phyloP scores from a whole-genome alignment of 2,888 invertebrate species.

The Drosophila acutilabella region DNA sequence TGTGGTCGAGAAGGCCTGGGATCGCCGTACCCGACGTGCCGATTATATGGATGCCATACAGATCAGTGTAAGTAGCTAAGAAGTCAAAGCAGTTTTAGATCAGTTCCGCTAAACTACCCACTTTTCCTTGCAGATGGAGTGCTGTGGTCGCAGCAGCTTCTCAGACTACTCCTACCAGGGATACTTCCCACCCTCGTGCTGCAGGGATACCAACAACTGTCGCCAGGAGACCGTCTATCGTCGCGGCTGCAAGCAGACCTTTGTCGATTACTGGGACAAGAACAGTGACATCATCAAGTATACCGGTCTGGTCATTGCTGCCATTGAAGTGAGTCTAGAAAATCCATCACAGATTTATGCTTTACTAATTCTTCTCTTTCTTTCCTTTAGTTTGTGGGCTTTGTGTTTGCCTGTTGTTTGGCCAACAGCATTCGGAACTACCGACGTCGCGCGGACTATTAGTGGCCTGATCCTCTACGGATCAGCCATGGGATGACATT shows the following conservation, averaged over 20 bases:
- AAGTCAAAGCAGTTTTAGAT: neutral
- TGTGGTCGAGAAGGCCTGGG: constrained; percentile 86
- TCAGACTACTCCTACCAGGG: constrained; percentile 81
- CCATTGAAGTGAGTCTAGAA: constrained; percentile 87
- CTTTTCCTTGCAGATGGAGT: constrained; percentile 74
- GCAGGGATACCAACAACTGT: constrained; percentile 79
- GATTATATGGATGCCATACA: constrained; percentile 83
- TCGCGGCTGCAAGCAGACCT: constrained; percentile 79
- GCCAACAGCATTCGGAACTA: constrained; percentile 95
- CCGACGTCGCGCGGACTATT: constrained; percentile 89
- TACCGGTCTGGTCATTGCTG: constrained; percentile 89
- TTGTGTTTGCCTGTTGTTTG: constrained; percentile 94
- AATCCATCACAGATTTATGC: neutral
- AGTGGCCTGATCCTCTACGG: constrained; percentile 51
- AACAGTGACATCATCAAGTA: constrained; percentile 87
- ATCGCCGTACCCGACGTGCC: constrained; percentile 78
- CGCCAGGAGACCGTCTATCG: constrained; percentile 73
- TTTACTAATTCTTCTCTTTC: neutral
- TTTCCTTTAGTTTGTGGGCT: constrained; percentile 88
- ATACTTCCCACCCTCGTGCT: constrained; percentile 81
- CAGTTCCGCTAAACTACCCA: too few species aligned
- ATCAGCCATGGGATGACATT: constrained; percentile 5
- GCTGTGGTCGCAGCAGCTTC: constrained; percentile 82
- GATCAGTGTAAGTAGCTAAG: constrained; percentile 72
- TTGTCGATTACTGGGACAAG: constrained; percentile 85